These are phyloP conservation scores for Machimus rusticus DNA, from an alignment of 2,888 invertebrate genomes.

Conservation along the genomic window DNA sequence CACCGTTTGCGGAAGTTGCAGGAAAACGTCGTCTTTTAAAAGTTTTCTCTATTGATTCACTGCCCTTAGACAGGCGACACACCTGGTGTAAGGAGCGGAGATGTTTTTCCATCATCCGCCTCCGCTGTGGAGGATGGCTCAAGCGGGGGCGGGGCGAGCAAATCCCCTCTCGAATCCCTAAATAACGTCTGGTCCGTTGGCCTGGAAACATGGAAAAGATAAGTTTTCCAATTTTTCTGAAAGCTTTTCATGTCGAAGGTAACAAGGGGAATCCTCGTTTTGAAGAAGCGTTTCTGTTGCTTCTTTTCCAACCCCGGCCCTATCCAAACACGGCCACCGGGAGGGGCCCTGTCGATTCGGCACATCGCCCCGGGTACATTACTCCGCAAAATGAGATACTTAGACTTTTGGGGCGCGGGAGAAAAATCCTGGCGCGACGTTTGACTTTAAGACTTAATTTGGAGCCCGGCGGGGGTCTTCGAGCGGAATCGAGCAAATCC, in stretches of 20 bases:
- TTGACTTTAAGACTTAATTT: background rate
- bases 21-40: background rate
- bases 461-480: background rate
- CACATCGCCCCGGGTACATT: background rate
- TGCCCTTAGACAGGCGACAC: slow-evolving; percentile 1
- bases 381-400: background rate
- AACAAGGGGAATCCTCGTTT: slow-evolving; percentile 13
- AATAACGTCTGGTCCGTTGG: background rate
- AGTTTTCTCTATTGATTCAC: slow-evolving; percentile 24
- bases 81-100: background rate
- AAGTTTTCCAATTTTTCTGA: slow-evolving; percentile 37
- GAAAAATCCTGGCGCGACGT: background rate
- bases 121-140: background rate
- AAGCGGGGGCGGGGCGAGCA: background rate
- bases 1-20: background rate
- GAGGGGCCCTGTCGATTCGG: background rate
- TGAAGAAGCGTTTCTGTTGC: background rate
- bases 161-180: background rate
- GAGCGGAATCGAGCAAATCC: background rate
- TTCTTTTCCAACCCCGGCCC: background rate
- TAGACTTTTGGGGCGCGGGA: background rate
- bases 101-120: background rate
- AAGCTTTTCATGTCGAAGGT: slow-evolving; percentile 33
- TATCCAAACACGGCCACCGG: background rate
- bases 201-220: background rate